Percentiles rank a stretch among this genome's conserved stretches.
phyloP scores from a whole-genome alignment of 1,140 invertebrate genomes.

The Leptopilina clavipes region DNA sequence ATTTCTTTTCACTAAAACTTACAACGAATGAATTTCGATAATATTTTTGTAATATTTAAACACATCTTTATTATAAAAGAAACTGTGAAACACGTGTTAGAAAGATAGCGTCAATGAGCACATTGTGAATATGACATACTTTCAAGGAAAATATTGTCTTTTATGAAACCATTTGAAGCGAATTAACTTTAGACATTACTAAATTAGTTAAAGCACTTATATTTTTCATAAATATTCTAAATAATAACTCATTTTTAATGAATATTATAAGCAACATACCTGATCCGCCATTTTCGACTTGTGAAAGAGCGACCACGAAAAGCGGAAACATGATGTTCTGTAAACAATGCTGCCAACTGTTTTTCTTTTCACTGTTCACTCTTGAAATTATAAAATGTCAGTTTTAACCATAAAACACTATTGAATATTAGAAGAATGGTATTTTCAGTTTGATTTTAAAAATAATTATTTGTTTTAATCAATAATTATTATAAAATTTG shows the following conservation, averaged over 20 bases:
- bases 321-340: conserved; percentile 45
- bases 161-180: conserved; percentile 39
- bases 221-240: neutral
- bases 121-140: neutral
- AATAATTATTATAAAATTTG: no score
- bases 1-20: neutral
- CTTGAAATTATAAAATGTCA: no score
- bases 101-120: neutral
- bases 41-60: conserved; percentile 15
- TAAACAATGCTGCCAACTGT: neutral
- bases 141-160: neutral
- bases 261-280: conserved; percentile 55
- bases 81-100: conserved; percentile 49
- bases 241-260: conserved; percentile 15
- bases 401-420: no score
- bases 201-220: neutral
- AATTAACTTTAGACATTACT: neutral
- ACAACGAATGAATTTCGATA: neutral
- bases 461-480: no score
- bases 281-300: conserved; percentile 66
- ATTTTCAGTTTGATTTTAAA: no score
- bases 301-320: conserved; percentile 54
- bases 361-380: no score
- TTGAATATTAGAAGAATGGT: no score
- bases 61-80: conserved; percentile 4